Percentiles rank a stretch among this genome's conserved stretches.
Evolutionary conservation across 2,888 invertebrate genomes (phyloP).

Genomic region (Hecatera dysodea): DNA sequence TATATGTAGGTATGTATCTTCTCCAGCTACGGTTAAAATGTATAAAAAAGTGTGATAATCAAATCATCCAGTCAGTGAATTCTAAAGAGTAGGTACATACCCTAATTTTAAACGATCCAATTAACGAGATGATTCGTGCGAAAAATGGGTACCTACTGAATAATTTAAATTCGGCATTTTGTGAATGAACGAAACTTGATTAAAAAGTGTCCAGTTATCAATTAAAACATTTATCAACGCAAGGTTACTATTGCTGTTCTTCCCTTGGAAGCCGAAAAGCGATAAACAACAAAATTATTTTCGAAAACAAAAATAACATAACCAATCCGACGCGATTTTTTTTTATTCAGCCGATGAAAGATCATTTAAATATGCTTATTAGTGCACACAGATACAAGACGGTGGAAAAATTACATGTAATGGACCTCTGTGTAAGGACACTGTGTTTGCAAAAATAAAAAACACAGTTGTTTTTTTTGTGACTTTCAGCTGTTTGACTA

Average conservation of each 20-base stretch:
- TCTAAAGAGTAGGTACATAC: constrained; percentile 36
- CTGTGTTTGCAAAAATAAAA: too few relatives aligned
- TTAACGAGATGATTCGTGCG: constrained; percentile 8
- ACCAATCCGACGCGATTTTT: too few relatives aligned
- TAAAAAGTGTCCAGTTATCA: too few relatives aligned
- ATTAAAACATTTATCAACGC: neutral
- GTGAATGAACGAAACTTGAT: neutral
- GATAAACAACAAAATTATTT: too few relatives aligned
- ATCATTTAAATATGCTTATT: too few relatives aligned
- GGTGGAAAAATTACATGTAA: too few relatives aligned
- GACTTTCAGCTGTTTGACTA: too few relatives aligned
- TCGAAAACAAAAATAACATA: too few relatives aligned
- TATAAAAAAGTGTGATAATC: constrained; percentile 44
- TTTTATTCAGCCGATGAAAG: too few relatives aligned
- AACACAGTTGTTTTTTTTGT: neutral
- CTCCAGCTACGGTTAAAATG: too few relatives aligned
- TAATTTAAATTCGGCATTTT: constrained; percentile 11
- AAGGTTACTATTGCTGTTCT: neutral
- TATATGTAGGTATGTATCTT: neutral
- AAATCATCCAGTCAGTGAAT: constrained; percentile 55
- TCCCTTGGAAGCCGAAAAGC: neutral
- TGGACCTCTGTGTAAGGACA: too few relatives aligned
- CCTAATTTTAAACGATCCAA: constrained; percentile 53
- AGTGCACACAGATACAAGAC: too few relatives aligned
- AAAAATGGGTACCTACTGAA: constrained; percentile 13